Evolutionary conservation across 2,797 vertebrate species (phyloP), one percentile per base, ranked within the genome.

Genomic region (Cuculus canorus): DNA sequence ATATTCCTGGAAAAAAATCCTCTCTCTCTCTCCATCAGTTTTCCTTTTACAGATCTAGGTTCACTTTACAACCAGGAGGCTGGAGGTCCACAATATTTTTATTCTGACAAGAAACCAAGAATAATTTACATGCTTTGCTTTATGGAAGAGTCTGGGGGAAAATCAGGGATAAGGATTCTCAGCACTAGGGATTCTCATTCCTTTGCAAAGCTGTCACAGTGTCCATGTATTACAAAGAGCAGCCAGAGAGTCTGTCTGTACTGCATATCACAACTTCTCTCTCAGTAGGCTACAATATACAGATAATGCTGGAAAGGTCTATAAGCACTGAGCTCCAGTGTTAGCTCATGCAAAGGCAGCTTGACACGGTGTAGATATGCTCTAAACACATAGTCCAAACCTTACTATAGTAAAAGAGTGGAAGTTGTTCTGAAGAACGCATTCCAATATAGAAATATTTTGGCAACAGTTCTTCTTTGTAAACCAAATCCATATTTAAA

Each of bases 141-240:
- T 39, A 37, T 10, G 76, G 19, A 69, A 10, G 45, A 63, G 13
- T 14, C 8, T 37, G 54, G 11, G 12, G 24, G 81, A 35, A 85
- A 27, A 70, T 7, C 28, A 77, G 4, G 2, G 8, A 18, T 32
- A 63, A 11, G 4, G 28, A 37, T 63, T 43, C 35, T 69, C 13
- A 45, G 39, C 45, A 57, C 88, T 27, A 65, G 28, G 11, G 27
- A 47, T 64, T 50, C 22, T 75, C 17, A 30, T 87, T 85, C 32
- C 32, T 65, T 54, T 91, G 33, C 8, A 78, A 39, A 61, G 60
- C 82, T 47, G 21, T 8, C 3, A 27, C 61, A 18, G 28, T 75
- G 39, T 21, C 33, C 0, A 0, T 13, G 30, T 13, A 28, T 0
- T 33, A 8, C 30, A 39, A 11, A 60, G 48, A 47, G 11, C 35